Conservation (phyloP, 2,797 vertebrate genomes). For the Protosalanx chinensis region DNA sequence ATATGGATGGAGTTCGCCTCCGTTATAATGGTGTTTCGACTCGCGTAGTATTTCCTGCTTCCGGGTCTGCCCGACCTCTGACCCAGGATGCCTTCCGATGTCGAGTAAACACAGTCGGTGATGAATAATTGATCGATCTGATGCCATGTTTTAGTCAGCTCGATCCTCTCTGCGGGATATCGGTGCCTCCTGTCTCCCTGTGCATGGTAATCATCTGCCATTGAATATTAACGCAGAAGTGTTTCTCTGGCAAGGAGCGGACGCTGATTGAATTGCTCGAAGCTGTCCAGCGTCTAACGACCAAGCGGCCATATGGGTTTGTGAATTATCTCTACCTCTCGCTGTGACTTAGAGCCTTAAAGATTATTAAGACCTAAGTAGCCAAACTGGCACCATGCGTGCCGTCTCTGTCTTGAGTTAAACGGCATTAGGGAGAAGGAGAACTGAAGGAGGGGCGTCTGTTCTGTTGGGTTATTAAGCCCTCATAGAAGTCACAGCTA, state of each 20-base stretch:
- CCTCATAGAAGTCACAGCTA: constrained; percentile 67
- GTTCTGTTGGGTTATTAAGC: constrained; percentile 69
- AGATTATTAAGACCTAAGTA: constrained; percentile 49
- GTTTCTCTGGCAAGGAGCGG: constrained; percentile 33
- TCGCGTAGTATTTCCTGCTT: too few relatives aligned
- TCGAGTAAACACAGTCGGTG: too few relatives aligned
- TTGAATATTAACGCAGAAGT: constrained; percentile 30
- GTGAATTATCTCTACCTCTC: constrained; percentile 42
- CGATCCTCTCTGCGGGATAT: neutral
- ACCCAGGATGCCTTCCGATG: too few relatives aligned
- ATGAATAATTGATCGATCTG: too few relatives aligned
- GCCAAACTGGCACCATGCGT: constrained; percentile 25
- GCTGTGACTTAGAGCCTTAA: constrained; percentile 41
- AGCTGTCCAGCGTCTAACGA: constrained; percentile 24
- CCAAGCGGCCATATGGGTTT: constrained; percentile 42
- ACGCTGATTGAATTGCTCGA: constrained; percentile 47
- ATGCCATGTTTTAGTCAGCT: too few relatives aligned
- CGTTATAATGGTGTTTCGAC: too few relatives aligned
- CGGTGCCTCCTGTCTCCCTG: neutral
- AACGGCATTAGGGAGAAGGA: constrained; percentile 56
- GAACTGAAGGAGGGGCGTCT: constrained; percentile 64
- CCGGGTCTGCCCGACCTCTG: too few relatives aligned
- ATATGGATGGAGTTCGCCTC: too few relatives aligned
- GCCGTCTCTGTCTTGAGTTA: constrained; percentile 35
- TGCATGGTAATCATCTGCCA: constrained; percentile 48